Evolutionary conservation across 2,113 vertebrate species (phyloP).

Genomic region (Pelvicachromis taeniatus): DNA sequence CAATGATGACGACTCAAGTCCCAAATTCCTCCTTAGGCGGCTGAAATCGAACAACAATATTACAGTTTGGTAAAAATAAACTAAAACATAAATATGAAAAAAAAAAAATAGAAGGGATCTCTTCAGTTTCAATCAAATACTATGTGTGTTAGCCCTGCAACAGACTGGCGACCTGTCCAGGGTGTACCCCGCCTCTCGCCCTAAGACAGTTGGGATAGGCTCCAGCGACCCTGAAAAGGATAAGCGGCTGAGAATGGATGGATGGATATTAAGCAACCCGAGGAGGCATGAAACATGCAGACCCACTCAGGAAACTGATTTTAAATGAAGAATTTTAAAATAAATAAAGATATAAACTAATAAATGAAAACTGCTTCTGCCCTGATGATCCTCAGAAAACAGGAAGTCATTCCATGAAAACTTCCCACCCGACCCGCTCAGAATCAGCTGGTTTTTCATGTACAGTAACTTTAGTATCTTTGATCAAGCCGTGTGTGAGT

Average conservation of each 20-base stretch:
- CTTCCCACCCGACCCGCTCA: neutral
- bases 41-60: neutral
- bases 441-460: neutral
- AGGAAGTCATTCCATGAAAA: neutral
- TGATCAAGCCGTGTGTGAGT: neutral
- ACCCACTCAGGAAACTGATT: neutral
- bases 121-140: neutral
- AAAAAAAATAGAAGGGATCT: neutral
- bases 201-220: too few species aligned
- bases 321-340: fast-evolving
- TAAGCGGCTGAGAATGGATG: too few species aligned
- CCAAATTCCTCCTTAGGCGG: neutral
- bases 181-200: too few species aligned
- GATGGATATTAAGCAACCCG: neutral
- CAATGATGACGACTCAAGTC: neutral
- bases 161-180: too few species aligned
- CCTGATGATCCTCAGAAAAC: neutral
- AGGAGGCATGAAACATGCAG: neutral
- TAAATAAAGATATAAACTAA: neutral
- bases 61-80: neutral
- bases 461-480: neutral
- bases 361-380: neutral
- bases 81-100: neutral
- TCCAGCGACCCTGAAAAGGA: too few species aligned
- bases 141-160: too few species aligned